These are phyloP conservation scores for Leuctra nigra DNA, from an alignment of 2,888 invertebrate genomes.

Conservation along the genomic window DNA sequence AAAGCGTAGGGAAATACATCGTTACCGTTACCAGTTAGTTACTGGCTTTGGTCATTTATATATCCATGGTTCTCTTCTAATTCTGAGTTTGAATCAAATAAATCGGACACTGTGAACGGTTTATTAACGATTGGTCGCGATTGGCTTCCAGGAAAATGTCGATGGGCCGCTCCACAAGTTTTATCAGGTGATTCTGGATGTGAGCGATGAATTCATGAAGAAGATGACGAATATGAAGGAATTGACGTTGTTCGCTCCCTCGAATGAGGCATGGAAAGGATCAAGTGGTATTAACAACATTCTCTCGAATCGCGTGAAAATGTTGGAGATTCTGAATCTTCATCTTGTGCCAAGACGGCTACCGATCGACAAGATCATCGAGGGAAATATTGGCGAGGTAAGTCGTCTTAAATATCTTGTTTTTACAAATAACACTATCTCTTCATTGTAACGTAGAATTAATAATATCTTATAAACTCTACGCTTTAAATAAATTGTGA, in stretches of 20 bases:
- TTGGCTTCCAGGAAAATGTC: slow-evolving; percentile 55
- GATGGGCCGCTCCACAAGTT: slow-evolving; percentile 74
- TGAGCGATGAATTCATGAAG: slow-evolving; percentile 66
- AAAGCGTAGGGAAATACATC: too few species aligned
- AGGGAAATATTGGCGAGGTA: slow-evolving; percentile 65
- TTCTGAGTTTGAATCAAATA: too few species aligned
- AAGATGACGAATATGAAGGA: slow-evolving; percentile 63
- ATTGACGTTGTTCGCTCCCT: slow-evolving; percentile 83
- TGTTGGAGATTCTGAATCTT: slow-evolving; percentile 71
- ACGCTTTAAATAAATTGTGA: too few species aligned
- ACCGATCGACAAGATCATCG: slow-evolving; percentile 66
- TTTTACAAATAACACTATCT: too few species aligned
- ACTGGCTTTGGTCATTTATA: too few species aligned
- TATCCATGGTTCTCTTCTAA: too few species aligned
- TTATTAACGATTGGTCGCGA: background rate
- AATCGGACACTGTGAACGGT: background rate
- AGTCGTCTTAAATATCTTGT: too few species aligned
- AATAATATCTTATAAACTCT: too few species aligned
- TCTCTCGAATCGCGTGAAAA: slow-evolving; percentile 55
- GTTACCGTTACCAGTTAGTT: too few species aligned
- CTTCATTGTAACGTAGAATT: too few species aligned
- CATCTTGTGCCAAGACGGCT: slow-evolving; percentile 73
- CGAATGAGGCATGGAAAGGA: slow-evolving; percentile 78
- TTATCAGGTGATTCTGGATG: slow-evolving; percentile 71
- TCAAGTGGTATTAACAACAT: slow-evolving; percentile 62